Evolutionary conservation across 1,140 invertebrate genomes (phyloP).

Genomic region (Melipona quadrifasciata): DNA sequence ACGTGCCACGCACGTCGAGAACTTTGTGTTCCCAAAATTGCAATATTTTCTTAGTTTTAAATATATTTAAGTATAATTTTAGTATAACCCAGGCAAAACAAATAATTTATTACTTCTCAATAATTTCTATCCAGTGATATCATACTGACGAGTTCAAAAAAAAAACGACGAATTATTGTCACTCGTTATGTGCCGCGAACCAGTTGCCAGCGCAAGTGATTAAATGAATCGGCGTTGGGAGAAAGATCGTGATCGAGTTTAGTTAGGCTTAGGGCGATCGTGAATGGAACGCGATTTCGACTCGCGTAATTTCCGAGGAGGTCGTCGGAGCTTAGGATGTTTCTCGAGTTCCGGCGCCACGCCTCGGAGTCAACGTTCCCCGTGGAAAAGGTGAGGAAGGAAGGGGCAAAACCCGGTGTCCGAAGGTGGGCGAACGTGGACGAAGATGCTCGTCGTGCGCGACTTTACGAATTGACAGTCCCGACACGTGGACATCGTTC

Average conservation of each 20-base stretch:
- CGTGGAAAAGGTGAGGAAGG: conserved; percentile 32
- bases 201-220: too few species aligned
- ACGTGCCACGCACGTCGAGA: too few species aligned
- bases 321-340: conserved; percentile 50
- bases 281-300: conserved; percentile 1
- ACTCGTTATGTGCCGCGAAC: too few species aligned
- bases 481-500: conserved; percentile 61
- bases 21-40: too few species aligned
- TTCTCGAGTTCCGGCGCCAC: conserved; percentile 52
- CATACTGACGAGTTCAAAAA: too few species aligned
- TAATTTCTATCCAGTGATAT: too few species aligned
- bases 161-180: too few species aligned
- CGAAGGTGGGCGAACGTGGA: conserved; percentile 30
- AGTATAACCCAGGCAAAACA: too few species aligned
- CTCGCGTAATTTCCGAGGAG: conserved; percentile 36
- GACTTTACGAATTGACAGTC: conserved; percentile 52
- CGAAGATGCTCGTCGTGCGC: conserved; percentile 30
- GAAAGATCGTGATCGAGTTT: background rate
- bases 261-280: background rate
- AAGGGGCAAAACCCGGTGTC: conserved; percentile 31
- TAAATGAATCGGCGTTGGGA: background rate
- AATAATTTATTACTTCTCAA: too few species aligned
- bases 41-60: too few species aligned
- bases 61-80: too few species aligned
- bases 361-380: conserved; percentile 48